phyloP scores from a whole-genome alignment of 2,888 invertebrate genomes.

The Bellardia pandia region DNA sequence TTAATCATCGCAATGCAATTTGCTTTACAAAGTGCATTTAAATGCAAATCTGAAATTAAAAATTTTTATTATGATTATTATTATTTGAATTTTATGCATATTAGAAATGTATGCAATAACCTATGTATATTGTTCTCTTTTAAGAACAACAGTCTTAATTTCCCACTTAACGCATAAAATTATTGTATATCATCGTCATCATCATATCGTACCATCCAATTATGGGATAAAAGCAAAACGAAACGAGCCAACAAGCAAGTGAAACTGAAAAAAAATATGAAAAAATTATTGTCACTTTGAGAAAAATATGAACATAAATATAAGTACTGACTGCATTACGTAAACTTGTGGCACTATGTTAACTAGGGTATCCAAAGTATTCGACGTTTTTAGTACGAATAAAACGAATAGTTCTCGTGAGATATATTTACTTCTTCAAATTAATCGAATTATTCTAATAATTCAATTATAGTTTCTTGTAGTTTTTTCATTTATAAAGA shows the following conservation, averaged over 20 bases:
- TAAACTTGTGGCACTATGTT: conserved; percentile 20
- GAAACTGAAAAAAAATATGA: neutral
- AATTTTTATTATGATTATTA: conserved; percentile 40
- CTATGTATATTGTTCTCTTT: conserved; percentile 55
- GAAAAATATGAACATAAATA: conserved; percentile 25
- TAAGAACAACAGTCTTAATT: conserved; percentile 59
- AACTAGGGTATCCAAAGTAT: too few relatives aligned
- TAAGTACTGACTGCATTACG: neutral
- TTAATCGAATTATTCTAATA: too few relatives aligned
- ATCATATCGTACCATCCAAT: conserved; percentile 63
- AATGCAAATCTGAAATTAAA: conserved; percentile 51
- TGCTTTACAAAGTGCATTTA: neutral
- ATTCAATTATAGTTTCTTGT: too few relatives aligned
- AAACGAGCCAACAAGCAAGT: conserved; percentile 27
- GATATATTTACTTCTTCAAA: too few relatives aligned
- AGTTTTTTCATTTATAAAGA: too few relatives aligned
- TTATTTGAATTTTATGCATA: conserved; percentile 61
- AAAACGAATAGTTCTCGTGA: too few relatives aligned
- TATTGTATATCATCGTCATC: conserved; percentile 57
- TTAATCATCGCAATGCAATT: conserved; percentile 4
- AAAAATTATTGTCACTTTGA: conserved; percentile 53
- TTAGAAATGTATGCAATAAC: conserved; percentile 66
- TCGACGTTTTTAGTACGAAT: too few relatives aligned
- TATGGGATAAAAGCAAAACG: conserved; percentile 60
- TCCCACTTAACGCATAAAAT: conserved; percentile 71